phyloP scores from a whole-genome alignment of 2,888 invertebrate genomes.

The Molanna angustata region DNA sequence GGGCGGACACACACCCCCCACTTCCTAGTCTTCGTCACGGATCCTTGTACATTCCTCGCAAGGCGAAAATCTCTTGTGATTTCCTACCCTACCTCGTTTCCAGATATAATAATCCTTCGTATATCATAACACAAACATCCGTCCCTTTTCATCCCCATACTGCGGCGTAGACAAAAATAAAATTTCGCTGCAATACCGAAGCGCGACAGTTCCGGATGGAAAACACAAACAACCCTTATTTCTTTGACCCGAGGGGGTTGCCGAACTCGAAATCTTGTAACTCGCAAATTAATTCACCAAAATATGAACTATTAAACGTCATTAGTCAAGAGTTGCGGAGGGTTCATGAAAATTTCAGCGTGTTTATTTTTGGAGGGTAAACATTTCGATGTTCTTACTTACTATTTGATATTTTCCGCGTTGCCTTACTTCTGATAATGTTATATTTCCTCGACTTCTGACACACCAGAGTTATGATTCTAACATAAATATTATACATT shows the following conservation, averaged over 20 bases:
- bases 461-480: slow-evolving; percentile 11
- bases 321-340: slow-evolving; percentile 30
- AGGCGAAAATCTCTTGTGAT: not conserved
- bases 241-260: slow-evolving; percentile 17
- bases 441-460: too few species aligned
- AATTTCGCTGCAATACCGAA: not conserved
- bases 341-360: slow-evolving; percentile 28
- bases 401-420: slow-evolving; percentile 17
- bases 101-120: not conserved
- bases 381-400: slow-evolving; percentile 18
- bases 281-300: slow-evolving; percentile 34
- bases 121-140: not conserved
- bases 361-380: slow-evolving; percentile 31
- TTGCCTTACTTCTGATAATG: slow-evolving; percentile 12
- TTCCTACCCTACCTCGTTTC: not conserved
- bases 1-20: too few species aligned
- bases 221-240: not conserved
- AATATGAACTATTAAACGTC: slow-evolving; percentile 34
- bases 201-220: not conserved
- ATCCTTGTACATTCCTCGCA: not conserved
- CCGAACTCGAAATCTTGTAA: slow-evolving; percentile 31
- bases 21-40: too few species aligned
- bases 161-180: too few species aligned
- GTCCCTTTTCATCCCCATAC: slow-evolving; percentile 3
- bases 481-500: slow-evolving; percentile 20